These are phyloP conservation scores for Chaetura pelagica DNA, from an alignment of 2,113 vertebrate species.

Conservation along the genomic window DNA sequence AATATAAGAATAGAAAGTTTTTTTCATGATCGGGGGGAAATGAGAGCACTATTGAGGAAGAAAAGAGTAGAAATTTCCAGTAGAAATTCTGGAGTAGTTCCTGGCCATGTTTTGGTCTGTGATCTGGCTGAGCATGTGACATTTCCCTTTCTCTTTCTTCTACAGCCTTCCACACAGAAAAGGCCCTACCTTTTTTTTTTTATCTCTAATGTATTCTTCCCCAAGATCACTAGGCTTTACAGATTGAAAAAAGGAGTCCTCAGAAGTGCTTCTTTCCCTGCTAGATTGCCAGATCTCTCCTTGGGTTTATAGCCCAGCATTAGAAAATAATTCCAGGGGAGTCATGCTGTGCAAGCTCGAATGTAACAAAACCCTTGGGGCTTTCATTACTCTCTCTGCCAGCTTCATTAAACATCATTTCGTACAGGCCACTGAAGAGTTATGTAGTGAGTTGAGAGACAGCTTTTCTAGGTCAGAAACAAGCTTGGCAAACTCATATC, in stretches of 20 bases:
- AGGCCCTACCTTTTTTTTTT: not conserved
- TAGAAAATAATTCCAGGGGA: conserved; percentile 36
- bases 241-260: not conserved
- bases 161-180: not conserved
- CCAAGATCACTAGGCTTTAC: not conserved
- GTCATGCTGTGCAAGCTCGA: conserved; percentile 27
- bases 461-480: conserved; percentile 61
- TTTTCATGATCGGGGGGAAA: not conserved
- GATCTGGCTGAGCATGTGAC: not conserved
- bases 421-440: conserved; percentile 46
- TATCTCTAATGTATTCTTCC: not conserved
- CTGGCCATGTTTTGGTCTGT: not conserved
- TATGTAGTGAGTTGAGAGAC: conserved; percentile 40
- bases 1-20: not conserved
- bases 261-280: not conserved
- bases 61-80: not conserved
- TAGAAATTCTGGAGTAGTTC: not conserved
- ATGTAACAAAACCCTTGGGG: conserved; percentile 56
- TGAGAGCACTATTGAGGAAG: not conserved
- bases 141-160: not conserved
- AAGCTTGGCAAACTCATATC: conserved; percentile 43
- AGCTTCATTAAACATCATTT: conserved; percentile 64
- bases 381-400: conserved; percentile 59
- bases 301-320: not conserved
- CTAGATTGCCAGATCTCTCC: not conserved